Evolutionary conservation across 2,888 invertebrate genomes (phyloP), one percentile per base, ranked within the genome.

Genomic region (Plusia festucae): DNA sequence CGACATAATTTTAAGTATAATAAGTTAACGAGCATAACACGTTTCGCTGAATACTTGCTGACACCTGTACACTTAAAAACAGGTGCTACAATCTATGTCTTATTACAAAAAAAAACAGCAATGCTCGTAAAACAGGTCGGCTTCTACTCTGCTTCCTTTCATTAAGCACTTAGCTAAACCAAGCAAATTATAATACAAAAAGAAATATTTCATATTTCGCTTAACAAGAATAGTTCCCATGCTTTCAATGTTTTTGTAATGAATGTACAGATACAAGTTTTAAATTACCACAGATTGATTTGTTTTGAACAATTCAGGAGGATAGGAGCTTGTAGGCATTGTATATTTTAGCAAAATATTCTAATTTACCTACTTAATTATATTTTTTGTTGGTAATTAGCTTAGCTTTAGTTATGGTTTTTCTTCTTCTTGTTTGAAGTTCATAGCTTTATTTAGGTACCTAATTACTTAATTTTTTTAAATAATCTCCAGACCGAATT

Each of bases 191-290:
- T 8, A 49, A 20, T 49, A 7, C 46, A 49, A 49, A 73, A 51
- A 65, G 56, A 13, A 34, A 20, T 16, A 40, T 22, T 54, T 24
- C 44, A 53, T 53, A 56, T 27, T 46, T 44, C 22, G 11, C 34
- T 52, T 73, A 73, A 73, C 75, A 62, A 73, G 73, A 60, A 20
- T 24, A 75, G 57, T 73, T 73, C 76, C 59, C 75, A 73, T 16
- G 66, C 53, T 55, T 32, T 22, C 32, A 5, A 16, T 20, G 2
- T 7, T 73, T 70, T 73, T 74, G 51, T 54, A 9, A 44, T 27
- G 44, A 40, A 40, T 49, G n/a, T n/a, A n/a, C n/a, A n/a, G 16
- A 15, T 15, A 30, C 53, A 60, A 20, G 57, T 32, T 53, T 15
- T 51, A 58, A 53, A 32, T 53, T 6, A 51, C 51, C 2, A 46